phyloP scores from a whole-genome alignment of 1,140 invertebrate genomes.

The Lethrus apterus region DNA sequence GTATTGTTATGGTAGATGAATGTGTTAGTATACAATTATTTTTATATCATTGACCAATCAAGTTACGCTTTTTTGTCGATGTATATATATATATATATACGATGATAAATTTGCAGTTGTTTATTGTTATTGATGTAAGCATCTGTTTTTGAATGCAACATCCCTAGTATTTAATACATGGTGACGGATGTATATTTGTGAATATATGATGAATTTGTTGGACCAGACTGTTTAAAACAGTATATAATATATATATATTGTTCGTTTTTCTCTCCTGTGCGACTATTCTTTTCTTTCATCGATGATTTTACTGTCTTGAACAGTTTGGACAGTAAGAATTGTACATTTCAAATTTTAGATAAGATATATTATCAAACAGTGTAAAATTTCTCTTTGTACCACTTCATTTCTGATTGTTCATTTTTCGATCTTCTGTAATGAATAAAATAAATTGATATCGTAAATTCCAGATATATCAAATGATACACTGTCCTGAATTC shows the following conservation, averaged over 20 bases:
- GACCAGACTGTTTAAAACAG: constrained; percentile 22
- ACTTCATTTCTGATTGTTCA: no score
- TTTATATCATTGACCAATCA: constrained; percentile 43
- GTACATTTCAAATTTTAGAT: constrained; percentile 24
- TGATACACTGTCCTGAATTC: constrained; percentile 22
- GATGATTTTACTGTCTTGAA: constrained; percentile 14
- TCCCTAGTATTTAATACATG: constrained; percentile 38
- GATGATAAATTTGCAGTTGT: constrained; percentile 37
- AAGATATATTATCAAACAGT: constrained; percentile 16
- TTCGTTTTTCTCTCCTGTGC: neutral
- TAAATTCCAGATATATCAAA: no score
- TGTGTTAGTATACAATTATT: constrained; percentile 32
- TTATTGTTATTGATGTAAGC: constrained; percentile 39
- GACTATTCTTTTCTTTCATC: neutral
- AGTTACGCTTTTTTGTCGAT: constrained; percentile 41
- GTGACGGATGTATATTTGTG: constrained; percentile 41
- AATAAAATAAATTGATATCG: no score
- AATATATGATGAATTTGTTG: constrained; percentile 36
- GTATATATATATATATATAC: constrained; percentile 34
- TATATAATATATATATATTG: constrained; percentile 15
- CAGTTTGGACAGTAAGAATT: constrained; percentile 27
- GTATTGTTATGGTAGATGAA: constrained; percentile 12
- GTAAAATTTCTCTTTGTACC: constrained; percentile 15
- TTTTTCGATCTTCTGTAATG: no score
- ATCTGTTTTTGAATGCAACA: constrained; percentile 31